Base-by-base conservation (phyloP, 2,797 vertebrate species). In the Ptychadena robeensis region DNA sequence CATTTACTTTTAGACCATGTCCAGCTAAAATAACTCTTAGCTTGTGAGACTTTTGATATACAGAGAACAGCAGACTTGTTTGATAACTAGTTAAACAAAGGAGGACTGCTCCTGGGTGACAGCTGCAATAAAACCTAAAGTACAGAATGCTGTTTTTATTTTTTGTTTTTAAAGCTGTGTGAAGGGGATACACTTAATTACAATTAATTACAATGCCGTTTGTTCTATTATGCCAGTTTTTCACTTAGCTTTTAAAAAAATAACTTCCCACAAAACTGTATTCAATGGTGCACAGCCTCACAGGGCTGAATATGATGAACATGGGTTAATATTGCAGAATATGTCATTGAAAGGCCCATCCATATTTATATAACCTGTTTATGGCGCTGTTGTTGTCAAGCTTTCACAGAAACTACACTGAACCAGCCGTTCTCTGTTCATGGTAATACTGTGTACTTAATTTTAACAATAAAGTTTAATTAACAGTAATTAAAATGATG, bases 381-480 rank as follows among this genome's bases (percentile, higher is more conserved):
- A 71, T 69, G 2, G 59, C 70, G 28, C 35, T 18, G 14, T 1
- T 12, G 15, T 66, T 72, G 53, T 12, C 18, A n/a, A 6, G 5
- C 59, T 71, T 63, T 37, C 27, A 28, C 8, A 30, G n/a, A 38
- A 67, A 67, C 22, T 15, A 65, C 18, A 37, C 9, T 6, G n/a
- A 31, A 30, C 76, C 76, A 12, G 22, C 64, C 22, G 70, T 75
- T 78, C 35, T 61, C 40, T 68, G 44, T 35, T 30, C 48, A 15
- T 64, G 68, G 71, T 22, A 75, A 74, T 74, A 73, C 70, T 22
- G 34, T 84, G 63, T 73, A 40, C 82, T 80, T 84, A 61, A 79
- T 84, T 31, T 32, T 59, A 69, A 74, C 71, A 75, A 84, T 80
- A 84, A 84, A 61, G 82, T 80, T 80, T 84, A 74, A 84, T 84